Base-by-base conservation (phyloP, 2,888 invertebrate genomes). In the Stenoptilia bipunctidactyla region DNA sequence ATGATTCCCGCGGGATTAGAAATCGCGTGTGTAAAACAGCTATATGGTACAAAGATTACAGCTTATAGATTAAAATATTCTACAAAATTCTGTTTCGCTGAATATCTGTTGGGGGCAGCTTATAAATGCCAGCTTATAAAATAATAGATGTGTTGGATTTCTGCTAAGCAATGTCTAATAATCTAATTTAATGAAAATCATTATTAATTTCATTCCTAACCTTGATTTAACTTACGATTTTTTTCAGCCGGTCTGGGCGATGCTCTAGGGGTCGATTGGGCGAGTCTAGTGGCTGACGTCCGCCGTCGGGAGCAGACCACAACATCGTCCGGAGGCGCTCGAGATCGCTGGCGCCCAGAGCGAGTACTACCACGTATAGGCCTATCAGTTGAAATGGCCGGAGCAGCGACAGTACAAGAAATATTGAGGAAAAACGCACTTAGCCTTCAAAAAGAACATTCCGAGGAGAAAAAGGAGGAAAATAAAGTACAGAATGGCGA, bases 251-350 rank as follows among this genome's bases (percentile, higher is more conserved):
- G 92, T 27, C 87, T 96, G 45, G 94, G 94, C 3, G 96, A 96
- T 71, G 94, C 94, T n/a, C 75, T 97, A 15, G 96, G 96, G n/a
- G 96, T 97, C 1, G 96, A 97, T 71, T 96, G 96, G 96, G 92
- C 94, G 9, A 94, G 94, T 62, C 83, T 97, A 36, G 91, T 94
- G 0, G 92, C 92, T 1, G 93, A 94, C 69, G 91, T 92, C 3
- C 86, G 88, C 27, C 68, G 83, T 9, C 72, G 83, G 2, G 82
- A 79, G 49, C 86, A 85, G 45, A 85, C 74, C 1, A 65, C 70
- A n/a, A 85, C 74, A 1, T 65, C 70, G 12, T 64, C 66, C 0
- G 74, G 80, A 43, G 87, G 88, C 3, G 90, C 91, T 1, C 88
- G 94, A 45, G 88, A 91, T 49, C 88, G 92, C 34, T 96, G 94